Base-by-base conservation (phyloP, 2,888 invertebrate genomes). In the Lysandra coridon region DNA sequence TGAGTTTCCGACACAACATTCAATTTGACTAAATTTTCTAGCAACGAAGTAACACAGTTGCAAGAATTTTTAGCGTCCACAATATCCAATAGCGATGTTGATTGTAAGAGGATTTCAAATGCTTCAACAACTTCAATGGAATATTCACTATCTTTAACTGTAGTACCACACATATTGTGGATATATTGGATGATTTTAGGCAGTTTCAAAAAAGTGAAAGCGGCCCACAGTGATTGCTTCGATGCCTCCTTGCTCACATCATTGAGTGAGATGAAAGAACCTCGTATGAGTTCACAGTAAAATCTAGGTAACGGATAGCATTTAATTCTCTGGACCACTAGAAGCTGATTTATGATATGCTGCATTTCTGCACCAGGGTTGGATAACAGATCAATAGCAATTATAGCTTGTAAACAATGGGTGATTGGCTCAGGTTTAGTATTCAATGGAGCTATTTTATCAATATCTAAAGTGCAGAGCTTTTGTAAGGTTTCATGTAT, bases 201-300 rank as follows among this genome's bases (percentile, higher is more conserved):
- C 78, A 99, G 96, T 95, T 99, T 99, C 10, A 99, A 95, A 87
- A 98, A 99, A 0, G 98, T 98, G 87, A 99, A 98, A 12, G 99
- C 98, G 17, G 98, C 98, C 98, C 99, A 99, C 85, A 98, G 96
- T 4, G 98, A 97, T 86, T 98, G 98, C 84, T 97, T 97, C 10
- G 97, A 96, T 1, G 94, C 90, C 74, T 97, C 97, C 83, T 97
- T 97, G 78, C 97, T 96, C 0, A 97, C 97, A 89, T 98, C 98
- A 86, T 98, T 97, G 4, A 99, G 91, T n/a, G 98, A 98, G 86
- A 99, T 96, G 80, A 99, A 96, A 85, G 98, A 98, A 0, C 98
- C 98, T 82, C 98, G 95, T 84, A 99, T 97, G 53, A 99, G 95
- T 95, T 99, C 99, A 87, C 97, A 97, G 87, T 97, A 98, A 0